Percentiles rank a stretch among this genome's conserved stretches.
phyloP scores from a whole-genome alignment of 2,797 vertebrate genomes.

The Falco biarmicus region DNA sequence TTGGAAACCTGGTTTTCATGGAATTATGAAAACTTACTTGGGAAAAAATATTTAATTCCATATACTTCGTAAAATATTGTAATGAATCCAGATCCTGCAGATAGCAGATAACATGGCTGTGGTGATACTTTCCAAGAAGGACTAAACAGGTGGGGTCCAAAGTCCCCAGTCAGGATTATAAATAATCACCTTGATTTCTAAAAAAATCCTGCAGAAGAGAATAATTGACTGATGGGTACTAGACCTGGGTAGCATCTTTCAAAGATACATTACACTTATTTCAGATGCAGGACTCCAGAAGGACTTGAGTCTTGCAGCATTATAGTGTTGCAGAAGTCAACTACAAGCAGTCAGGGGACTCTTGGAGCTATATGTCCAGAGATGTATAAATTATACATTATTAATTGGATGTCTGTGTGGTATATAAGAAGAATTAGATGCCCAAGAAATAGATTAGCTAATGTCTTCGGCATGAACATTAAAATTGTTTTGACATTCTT shows the following conservation, averaged over 20 bases:
- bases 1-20: not conserved
- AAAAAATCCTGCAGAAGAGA: not conserved
- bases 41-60: not conserved
- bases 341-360: not conserved
- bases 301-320: not conserved
- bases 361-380: not conserved
- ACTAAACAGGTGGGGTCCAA: not conserved
- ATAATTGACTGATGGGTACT: not conserved
- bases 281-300: not conserved
- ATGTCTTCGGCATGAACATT: not conserved
- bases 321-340: not conserved
- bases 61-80: not conserved
- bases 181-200: not conserved
- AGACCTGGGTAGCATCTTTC: not conserved
- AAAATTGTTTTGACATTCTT: not conserved
- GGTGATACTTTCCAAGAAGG: not conserved
- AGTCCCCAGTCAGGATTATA: not conserved
- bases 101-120: not conserved
- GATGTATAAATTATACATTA: not conserved
- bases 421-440: not conserved
- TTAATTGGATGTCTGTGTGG: not conserved
- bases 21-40: not conserved
- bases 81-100: not conserved
- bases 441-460: not conserved
- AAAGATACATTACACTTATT: not conserved